Evolutionary conservation across 2,888 invertebrate genomes (phyloP).

Genomic region (Ischnus inquisitorius): DNA sequence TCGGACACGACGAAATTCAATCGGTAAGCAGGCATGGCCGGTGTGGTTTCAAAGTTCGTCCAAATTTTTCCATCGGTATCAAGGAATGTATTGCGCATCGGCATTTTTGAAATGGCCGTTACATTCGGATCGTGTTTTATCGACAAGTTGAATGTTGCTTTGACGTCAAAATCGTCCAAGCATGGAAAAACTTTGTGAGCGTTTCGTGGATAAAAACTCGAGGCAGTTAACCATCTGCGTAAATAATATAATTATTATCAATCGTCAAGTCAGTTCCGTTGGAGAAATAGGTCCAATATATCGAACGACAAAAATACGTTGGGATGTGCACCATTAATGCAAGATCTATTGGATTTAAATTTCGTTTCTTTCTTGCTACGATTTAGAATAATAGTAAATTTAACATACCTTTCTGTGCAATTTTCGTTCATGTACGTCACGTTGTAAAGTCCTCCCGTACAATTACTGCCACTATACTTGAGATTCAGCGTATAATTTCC

Average conservation of each 20-base stretch:
- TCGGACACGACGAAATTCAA: constrained; percentile 91
- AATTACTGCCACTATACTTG: constrained; percentile 83
- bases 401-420: too few relatives aligned
- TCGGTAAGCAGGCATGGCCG: constrained; percentile 91
- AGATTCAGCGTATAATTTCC: constrained; percentile 87
- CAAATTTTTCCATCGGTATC: constrained; percentile 60
- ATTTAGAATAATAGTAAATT: too few relatives aligned
- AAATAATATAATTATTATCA: constrained; percentile 55
- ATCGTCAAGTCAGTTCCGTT: constrained; percentile 56
- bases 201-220: constrained; percentile 88
- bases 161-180: constrained; percentile 90
- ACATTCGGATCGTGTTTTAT: constrained; percentile 87
- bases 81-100: constrained; percentile 44
- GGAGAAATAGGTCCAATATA: too few relatives aligned
- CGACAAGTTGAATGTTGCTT: constrained; percentile 89
- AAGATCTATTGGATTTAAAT: too few relatives aligned
- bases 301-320: too few relatives aligned
- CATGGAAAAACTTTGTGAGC: constrained; percentile 91
- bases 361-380: too few relatives aligned
- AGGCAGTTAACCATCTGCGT: constrained; percentile 88
- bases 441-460: too few relatives aligned
- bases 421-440: too few relatives aligned
- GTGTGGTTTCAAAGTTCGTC: constrained; percentile 80
- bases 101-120: constrained; percentile 83
- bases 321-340: too few relatives aligned